Evolutionary conservation across 2,113 vertebrate species (phyloP).

Genomic region (mouse (Mus musculus)): DNA sequence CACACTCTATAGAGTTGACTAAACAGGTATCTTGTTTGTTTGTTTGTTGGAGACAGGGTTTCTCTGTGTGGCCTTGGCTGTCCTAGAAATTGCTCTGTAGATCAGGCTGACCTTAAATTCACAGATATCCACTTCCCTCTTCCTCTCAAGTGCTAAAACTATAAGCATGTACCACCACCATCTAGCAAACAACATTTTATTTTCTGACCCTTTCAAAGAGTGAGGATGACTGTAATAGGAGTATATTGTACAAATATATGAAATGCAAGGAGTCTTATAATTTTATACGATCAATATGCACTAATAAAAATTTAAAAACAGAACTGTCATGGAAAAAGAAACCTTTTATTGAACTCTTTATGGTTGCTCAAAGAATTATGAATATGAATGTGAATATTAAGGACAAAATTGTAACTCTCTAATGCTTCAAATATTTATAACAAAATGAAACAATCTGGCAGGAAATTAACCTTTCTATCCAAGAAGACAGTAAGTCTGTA

Average conservation of each 20-base stretch:
- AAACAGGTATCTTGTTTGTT: neutral
- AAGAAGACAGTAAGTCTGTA: neutral
- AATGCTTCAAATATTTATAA: constrained; percentile 36
- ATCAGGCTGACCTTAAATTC: neutral
- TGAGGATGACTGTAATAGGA: neutral
- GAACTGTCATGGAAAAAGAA: neutral
- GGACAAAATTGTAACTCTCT: neutral
- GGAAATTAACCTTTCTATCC: constrained; percentile 16
- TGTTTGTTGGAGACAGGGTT: neutral
- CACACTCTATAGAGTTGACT: neutral
- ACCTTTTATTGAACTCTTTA: neutral
- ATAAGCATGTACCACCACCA: neutral
- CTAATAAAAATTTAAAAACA: neutral
- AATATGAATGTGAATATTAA: neutral
- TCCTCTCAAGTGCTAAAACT: neutral
- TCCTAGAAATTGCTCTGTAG: neutral
- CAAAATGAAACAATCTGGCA: neutral
- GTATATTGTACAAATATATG: neutral
- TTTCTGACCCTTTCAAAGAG: neutral
- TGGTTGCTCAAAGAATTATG: neutral
- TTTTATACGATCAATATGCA: neutral
- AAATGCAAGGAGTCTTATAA: neutral
- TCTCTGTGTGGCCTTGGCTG: neutral
- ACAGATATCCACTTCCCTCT: neutral
- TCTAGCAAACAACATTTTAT: neutral